These are phyloP conservation scores for Phthorimaea operculella DNA, from an alignment of 1,140 invertebrate species.

Conservation along the genomic window DNA sequence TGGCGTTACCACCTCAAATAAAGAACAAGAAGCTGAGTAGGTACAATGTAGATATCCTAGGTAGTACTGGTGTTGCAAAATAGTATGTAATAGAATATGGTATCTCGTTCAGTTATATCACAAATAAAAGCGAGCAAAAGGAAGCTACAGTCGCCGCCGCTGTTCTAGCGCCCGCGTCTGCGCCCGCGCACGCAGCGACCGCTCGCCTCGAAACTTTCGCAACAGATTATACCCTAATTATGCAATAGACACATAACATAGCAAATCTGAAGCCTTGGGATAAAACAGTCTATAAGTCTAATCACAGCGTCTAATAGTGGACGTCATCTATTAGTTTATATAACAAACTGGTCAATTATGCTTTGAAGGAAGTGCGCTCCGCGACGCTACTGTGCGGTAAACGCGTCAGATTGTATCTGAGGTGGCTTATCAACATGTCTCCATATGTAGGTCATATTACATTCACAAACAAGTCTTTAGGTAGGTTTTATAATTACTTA, in stretches of 20 bases:
- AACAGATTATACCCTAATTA: conserved; percentile 6
- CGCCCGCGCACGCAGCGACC: background rate
- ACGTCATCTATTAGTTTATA: background rate
- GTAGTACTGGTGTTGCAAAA: background rate
- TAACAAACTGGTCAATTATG: background rate
- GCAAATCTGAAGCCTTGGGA: background rate
- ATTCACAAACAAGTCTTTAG: too few relatives aligned
- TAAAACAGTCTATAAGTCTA: background rate
- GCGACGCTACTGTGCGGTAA: background rate
- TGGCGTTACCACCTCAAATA: too few relatives aligned
- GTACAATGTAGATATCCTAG: too few relatives aligned
- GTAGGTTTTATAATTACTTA: too few relatives aligned
- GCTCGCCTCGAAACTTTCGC: conserved; percentile 1
- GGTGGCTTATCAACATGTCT: too few relatives aligned
- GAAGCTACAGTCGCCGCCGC: background rate
- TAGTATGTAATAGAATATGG: conserved; percentile 1
- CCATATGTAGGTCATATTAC: too few relatives aligned
- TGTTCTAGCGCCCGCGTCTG: background rate
- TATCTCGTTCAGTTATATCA: conserved; percentile 1
- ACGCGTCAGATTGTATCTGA: too few relatives aligned
- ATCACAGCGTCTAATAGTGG: background rate
- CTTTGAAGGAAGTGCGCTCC: background rate
- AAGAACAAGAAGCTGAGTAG: too few relatives aligned
- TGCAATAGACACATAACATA: background rate
- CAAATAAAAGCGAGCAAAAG: conserved; percentile 3